Base-by-base conservation (phyloP, 2,797 vertebrate genomes). In the Taeniopygia guttata region DNA sequence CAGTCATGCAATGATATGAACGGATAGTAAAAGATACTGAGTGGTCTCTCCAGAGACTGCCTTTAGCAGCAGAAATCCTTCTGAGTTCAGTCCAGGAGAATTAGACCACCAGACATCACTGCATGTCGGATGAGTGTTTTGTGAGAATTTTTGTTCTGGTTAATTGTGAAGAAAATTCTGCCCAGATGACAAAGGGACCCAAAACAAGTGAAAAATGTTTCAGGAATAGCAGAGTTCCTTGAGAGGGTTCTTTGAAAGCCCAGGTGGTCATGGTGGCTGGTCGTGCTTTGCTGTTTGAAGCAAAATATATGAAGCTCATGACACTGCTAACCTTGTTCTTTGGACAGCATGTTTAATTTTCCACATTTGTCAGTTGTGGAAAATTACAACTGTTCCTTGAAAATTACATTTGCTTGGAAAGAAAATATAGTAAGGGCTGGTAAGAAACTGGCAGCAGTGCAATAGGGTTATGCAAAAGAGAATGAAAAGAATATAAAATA, bases 351-450 rank as follows among this genome's bases (percentile, higher is more conserved):
- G 22, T 85, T 91, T 84, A 3, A 13, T 78, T 86, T 93, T 84
- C 59, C 16, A 27, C 11, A 20, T 83, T 83, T 92, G 62, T 51
- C 51, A 75, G 10, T 34, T 84, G 76, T 38, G 8, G 60, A 74
- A 89, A 75, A 85, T 69, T 42, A 45, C 29, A 40, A n/a, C n/a
- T 38, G 8, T 56, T 92, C 72, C 51, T 81, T 87, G 60, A 74
- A 89, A 75, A 85, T 69, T 42, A 45, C 29, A 40, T 78, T 86
- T 84, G 2, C 34, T 93, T 86, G 55, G 89, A 86, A 93, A 67
- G 45, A 56, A 89, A 74, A 73, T 76, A 29, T 4, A 54, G 45
- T 56, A 84, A 86, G 62, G 4, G 3, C 23, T 84, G 51, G 23
- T 48, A n/a, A 87, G 32, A 85, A 89, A 64, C 5, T 82, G 80